These are phyloP conservation scores for Oncorhynchus masou DNA, from an alignment of 2,113 vertebrate genomes.

Conservation along the genomic window DNA sequence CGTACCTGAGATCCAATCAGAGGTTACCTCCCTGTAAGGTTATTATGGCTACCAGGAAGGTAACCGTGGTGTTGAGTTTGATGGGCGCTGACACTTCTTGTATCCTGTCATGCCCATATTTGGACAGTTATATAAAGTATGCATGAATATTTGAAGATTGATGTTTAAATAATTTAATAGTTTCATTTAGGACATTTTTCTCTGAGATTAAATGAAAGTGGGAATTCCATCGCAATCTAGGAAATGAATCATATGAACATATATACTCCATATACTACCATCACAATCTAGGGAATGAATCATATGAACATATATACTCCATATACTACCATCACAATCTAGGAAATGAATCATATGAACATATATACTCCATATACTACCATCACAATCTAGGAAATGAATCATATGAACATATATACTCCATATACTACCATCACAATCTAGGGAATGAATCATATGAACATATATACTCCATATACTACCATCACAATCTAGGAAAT, in stretches of 20 bases:
- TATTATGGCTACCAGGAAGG: not conserved
- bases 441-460: no score
- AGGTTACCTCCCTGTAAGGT: not conserved
- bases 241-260: not conserved
- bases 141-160: not conserved
- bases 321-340: not conserved
- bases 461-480: not conserved
- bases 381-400: no score
- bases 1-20: not conserved
- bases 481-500: no score
- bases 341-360: no score
- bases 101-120: not conserved
- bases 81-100: not conserved
- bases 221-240: not conserved
- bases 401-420: no score
- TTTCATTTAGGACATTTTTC: not conserved
- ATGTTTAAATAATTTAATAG: not conserved
- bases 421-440: no score
- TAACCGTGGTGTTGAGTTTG: not conserved
- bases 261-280: not conserved
- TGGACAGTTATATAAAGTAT: not conserved
- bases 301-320: not conserved
- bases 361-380: slow-evolving; percentile 1
- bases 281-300: not conserved
- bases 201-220: not conserved